Conservation (phyloP, 2,888 invertebrate species). For the Steinernema scapterisci region DNA sequence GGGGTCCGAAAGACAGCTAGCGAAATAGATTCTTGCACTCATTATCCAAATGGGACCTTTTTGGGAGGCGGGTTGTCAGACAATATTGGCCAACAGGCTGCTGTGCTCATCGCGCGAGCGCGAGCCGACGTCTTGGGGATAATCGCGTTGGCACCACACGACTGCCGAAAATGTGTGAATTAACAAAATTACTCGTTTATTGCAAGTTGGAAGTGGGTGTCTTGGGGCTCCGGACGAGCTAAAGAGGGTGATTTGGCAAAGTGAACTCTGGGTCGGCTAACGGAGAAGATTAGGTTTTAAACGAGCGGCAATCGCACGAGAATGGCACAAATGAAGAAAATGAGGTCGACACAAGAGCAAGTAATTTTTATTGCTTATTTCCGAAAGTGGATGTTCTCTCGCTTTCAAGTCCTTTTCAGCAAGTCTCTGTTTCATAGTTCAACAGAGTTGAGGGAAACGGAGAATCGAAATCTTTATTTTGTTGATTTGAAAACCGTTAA, state of each 20-base stretch:
- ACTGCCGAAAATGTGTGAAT: constrained; percentile 27
- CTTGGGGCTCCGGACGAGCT: neutral
- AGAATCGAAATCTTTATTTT: no score
- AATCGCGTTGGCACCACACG: constrained; percentile 26
- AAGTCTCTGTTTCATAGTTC: no score
- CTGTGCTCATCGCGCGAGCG: neutral
- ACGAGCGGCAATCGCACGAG: neutral
- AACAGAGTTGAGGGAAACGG: no score
- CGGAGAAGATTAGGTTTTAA: constrained; percentile 1
- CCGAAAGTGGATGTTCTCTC: no score
- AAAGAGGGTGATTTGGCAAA: constrained; percentile 24
- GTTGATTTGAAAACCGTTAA: no score
- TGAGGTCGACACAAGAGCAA: no score
- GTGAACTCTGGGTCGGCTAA: neutral
- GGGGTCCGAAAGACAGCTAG: neutral
- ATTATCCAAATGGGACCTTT: constrained; percentile 28
- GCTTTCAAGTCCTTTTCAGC: no score
- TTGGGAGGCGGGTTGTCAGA: constrained; percentile 4
- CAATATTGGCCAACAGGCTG: constrained; percentile 11
- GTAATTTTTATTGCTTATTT: no score
- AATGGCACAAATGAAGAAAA: no score
- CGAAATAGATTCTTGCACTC: constrained; percentile 7
- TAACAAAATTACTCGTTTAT: constrained; percentile 30
- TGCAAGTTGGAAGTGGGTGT: constrained; percentile 21
- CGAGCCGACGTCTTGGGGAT: constrained; percentile 5